Evolutionary conservation across 2,797 vertebrate species (phyloP).

Genomic region (Urocyon cinereoargenteus): DNA sequence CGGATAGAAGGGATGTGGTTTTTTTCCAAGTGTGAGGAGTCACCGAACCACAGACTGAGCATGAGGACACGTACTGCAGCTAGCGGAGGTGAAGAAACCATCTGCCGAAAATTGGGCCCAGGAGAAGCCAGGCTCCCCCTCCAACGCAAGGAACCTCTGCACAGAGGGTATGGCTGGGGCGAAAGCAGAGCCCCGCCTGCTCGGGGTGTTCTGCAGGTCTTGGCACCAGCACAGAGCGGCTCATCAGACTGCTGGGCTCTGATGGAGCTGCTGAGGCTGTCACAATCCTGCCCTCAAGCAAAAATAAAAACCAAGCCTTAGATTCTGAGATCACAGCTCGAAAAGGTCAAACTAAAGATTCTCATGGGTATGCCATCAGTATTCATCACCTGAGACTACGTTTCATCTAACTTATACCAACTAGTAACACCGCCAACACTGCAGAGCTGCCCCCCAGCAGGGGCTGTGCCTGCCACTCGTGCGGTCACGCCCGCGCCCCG

Average conservation of each 20-base stretch:
- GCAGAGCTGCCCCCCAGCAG: background rate
- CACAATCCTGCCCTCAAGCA: background rate
- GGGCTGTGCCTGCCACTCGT: fast-evolving
- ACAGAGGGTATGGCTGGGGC: fast-evolving
- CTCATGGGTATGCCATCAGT: background rate
- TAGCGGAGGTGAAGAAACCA: background rate
- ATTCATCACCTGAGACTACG: background rate
- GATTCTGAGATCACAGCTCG: background rate
- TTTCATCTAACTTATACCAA: background rate
- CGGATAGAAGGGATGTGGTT: background rate
- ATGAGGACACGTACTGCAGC: background rate
- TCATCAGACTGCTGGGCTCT: background rate
- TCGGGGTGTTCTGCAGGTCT: background rate
- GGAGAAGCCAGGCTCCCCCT: background rate
- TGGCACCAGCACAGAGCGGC: background rate
- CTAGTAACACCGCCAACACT: fast-evolving
- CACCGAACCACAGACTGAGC: background rate
- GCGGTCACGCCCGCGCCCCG: too few species aligned
- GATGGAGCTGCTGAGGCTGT: background rate
- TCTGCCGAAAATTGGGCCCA: background rate
- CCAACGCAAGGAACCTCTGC: fast-evolving
- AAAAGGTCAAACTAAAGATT: too few species aligned
- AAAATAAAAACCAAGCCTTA: background rate
- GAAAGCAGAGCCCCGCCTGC: background rate
- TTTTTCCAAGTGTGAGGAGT: background rate